Conservation (phyloP, 2,113 vertebrate species). For the Phoxinus phoxinus region DNA sequence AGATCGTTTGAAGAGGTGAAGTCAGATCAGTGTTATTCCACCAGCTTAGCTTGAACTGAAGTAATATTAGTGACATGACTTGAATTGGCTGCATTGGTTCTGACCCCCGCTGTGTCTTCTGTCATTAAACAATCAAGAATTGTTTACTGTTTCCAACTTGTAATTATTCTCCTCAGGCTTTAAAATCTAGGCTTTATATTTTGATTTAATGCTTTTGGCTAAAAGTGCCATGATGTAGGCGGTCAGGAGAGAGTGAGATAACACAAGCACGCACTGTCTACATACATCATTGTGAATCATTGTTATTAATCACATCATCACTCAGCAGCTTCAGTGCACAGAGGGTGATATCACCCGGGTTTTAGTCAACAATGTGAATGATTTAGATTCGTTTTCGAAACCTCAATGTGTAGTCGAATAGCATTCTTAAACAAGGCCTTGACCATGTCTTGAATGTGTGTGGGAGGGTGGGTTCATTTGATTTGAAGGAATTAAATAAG, state of each 20-base stretch:
- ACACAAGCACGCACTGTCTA: not conserved
- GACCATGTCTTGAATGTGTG: too few species aligned
- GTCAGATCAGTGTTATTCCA: not conserved
- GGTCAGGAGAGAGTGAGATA: not conserved
- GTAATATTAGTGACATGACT: not conserved
- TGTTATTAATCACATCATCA: conserved; percentile 1
- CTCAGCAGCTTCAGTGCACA: conserved; percentile 1
- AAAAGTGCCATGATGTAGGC: not conserved
- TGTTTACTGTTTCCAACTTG: not conserved
- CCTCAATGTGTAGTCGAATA: not conserved
- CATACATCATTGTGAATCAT: conserved; percentile 20
- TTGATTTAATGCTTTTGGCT: not conserved
- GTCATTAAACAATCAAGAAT: not conserved
- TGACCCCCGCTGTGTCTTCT: not conserved
- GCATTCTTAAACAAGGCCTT: not conserved
- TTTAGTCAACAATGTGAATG: conserved; percentile 14
- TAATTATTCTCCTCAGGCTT: not conserved
- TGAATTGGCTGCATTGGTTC: not conserved
- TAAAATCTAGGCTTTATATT: not conserved
- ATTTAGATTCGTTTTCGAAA: not conserved
- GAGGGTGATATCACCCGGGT: not conserved
- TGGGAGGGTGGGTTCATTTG: too few species aligned
- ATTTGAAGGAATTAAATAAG: too few species aligned
- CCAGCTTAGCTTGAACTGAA: not conserved
- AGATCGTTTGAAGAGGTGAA: not conserved